Base-by-base conservation (phyloP, 2,797 vertebrate species). In the Cyclopterus lumpus region DNA sequence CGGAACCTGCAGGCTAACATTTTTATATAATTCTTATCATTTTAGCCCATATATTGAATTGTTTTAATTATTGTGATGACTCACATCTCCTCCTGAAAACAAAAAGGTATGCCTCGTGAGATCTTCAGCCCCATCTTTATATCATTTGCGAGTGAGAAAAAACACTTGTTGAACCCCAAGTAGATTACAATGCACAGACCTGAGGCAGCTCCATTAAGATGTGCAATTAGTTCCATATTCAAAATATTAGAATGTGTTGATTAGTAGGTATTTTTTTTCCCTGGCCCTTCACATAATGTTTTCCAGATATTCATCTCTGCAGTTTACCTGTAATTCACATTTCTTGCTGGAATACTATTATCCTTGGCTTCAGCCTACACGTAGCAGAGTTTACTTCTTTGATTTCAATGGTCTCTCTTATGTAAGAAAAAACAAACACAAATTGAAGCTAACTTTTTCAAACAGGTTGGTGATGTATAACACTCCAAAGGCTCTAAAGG, bases 121-220 rank as follows among this genome's bases (percentile, higher is more conserved):
- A 5, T 22, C 10, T 42, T 26, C 22, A 0, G 0, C 16, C 6
- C 8, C 18, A 49, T 15, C 32, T 28, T 12, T 49, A 53, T 59
- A 0, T 22, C 2, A 12, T 59, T 58, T 42, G 10, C 51, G 16
- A 42, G 16, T 18, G 4, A 44, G 15, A 60, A 53, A 60, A 42
- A 8, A 46, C 2, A 44, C 28, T 46, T 3, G 5, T 10, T 6
- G 55, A 71, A 28, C 71, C 15, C 8, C 2, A 1, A 24, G 30
- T 20, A 54, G 26, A 55, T 28, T 0, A 53, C 15, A 16, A 20
- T 44, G 8, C 73, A 15, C 57, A 28, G 54, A 59, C 49, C 42
- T 62, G 53, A 75, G n/a, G 18, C 67, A 51, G 66, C 16, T 84
- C 60, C 67, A 71, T 32, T 38, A 66, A 73, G 55, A 65, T 59